Evolutionary conservation across 1,140 invertebrate genomes (phyloP).

Genomic region (Dolichoris vasculosae): DNA sequence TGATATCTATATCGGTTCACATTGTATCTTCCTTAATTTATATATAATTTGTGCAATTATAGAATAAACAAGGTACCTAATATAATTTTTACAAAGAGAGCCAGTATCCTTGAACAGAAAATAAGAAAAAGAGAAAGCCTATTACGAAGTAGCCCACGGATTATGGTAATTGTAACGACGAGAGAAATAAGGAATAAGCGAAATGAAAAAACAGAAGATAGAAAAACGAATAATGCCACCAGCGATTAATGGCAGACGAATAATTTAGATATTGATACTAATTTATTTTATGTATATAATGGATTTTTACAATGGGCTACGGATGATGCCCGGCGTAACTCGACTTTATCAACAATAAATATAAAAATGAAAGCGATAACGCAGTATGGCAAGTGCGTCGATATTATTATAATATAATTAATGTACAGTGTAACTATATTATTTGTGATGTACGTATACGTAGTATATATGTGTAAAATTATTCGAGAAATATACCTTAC

Average conservation of each 20-base stretch:
- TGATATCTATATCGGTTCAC: conserved; percentile 34
- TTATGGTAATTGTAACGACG: conserved; percentile 32
- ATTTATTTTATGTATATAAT: conserved; percentile 75
- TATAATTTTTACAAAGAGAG: conserved; percentile 72
- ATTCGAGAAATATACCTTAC: conserved; percentile 59
- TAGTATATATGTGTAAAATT: conserved; percentile 69
- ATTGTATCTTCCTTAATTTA: conserved; percentile 61
- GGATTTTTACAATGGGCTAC: conserved; percentile 69
- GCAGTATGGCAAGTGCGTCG: conserved; percentile 42
- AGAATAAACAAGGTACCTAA: conserved; percentile 68
- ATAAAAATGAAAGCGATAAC: conserved; percentile 44
- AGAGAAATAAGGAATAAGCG: conserved; percentile 34
- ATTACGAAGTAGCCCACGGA: conserved; percentile 29
- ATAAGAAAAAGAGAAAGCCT: conserved; percentile 37
- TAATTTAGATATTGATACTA: conserved; percentile 74
- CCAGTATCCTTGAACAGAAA: conserved; percentile 66
- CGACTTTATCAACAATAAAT: conserved; percentile 53
- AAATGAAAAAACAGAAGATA: conserved; percentile 43
- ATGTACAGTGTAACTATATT: conserved; percentile 76
- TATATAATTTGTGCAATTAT: conserved; percentile 70
- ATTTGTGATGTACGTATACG: conserved; percentile 73
- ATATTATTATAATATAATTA: conserved; percentile 62
- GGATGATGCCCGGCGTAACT: conserved; percentile 45
- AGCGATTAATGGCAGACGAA: conserved; percentile 55
- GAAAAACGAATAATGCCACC: conserved; percentile 35